phyloP scores from a whole-genome alignment of 2,888 invertebrate genomes.

The Perizoma affinitatum region DNA sequence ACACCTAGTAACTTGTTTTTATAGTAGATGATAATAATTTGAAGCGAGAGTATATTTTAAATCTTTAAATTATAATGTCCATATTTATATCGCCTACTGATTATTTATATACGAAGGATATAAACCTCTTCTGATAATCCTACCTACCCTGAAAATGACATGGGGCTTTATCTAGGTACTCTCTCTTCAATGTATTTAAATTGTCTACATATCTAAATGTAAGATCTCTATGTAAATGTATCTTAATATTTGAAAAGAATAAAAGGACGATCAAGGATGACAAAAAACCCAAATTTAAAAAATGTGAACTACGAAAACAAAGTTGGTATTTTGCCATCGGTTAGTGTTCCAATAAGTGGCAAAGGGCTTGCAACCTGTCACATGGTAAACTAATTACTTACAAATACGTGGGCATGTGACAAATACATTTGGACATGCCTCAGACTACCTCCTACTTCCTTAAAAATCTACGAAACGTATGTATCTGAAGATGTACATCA shows the following conservation, averaged over 20 bases:
- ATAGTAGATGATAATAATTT: conserved; percentile 24
- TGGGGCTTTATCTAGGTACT: conserved; percentile 33
- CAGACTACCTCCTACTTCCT: too few relatives aligned
- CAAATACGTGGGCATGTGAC: too few relatives aligned
- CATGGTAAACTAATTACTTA: too few relatives aligned
- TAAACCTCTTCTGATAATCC: not conserved
- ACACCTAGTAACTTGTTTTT: conserved; percentile 25
- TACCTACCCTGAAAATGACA: conserved; percentile 32
- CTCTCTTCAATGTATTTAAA: conserved; percentile 48
- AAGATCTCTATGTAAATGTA: conserved; percentile 37
- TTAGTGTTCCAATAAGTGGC: too few relatives aligned
- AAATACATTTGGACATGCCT: too few relatives aligned
- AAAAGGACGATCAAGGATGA: too few relatives aligned
- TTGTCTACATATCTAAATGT: conserved; percentile 65
- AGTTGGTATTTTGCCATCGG: too few relatives aligned
- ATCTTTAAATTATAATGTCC: conserved; percentile 11
- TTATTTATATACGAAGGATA: conserved; percentile 7
- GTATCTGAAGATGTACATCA: too few relatives aligned
- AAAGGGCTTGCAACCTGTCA: too few relatives aligned
- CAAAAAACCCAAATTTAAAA: too few relatives aligned
- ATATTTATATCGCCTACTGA: conserved; percentile 1
- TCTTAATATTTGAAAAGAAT: not conserved
- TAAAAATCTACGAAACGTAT: too few relatives aligned
- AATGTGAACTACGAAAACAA: too few relatives aligned
- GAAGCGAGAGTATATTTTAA: conserved; percentile 25